Base-by-base conservation (phyloP, 2,113 vertebrate genomes). In the Rissa tridactyla region DNA sequence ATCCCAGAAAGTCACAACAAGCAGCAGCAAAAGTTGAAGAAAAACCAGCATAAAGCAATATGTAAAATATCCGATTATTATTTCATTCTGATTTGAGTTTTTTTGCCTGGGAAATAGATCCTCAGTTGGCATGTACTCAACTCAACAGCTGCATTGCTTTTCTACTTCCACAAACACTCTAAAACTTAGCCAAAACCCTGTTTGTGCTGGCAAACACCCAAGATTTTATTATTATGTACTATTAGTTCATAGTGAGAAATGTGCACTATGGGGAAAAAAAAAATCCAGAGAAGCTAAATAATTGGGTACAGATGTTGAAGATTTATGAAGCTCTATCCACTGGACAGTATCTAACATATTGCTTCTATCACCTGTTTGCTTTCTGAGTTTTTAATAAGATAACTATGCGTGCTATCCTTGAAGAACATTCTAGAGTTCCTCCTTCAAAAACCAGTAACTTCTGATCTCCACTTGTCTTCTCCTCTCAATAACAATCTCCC, bases 181-280 rank as follows among this genome's bases (percentile, higher is more conserved):
- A 62, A 61, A 97, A 97, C 92, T 96, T 94, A 90, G 91, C 97
- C 98, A 98, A 93, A 97, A 77, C 60, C 93, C 66, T 97, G 93
- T 88, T 97, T 97, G 88, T 27, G 42, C 86, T 98, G 98, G 98
- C 97, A 61, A 68, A 15, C 49, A 27, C 81, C 96, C 98, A 97
- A 82, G 73, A 32, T 65, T 96, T 97, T 97, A 97, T 97, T 97
- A 96, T 98, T 86, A 96, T 95, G 97, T 95, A 97, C 96, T 92
- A 96, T 98, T 97, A 97, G 95, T 97, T 97, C 96, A 86, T 47
- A 96, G 96, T 88, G 96, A 98, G 97, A 98, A 98, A 96, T 86
- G 94, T 82, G 95, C 96, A 75, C 95, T 91, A 72, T 92, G 82
- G 92, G 44, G 36, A 4, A 62, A 81, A 88, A 82, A 95, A 94